These are phyloP conservation scores for Diabrotica undecimpunctata DNA, from an alignment of 1,140 invertebrate species.

Conservation along the genomic window DNA sequence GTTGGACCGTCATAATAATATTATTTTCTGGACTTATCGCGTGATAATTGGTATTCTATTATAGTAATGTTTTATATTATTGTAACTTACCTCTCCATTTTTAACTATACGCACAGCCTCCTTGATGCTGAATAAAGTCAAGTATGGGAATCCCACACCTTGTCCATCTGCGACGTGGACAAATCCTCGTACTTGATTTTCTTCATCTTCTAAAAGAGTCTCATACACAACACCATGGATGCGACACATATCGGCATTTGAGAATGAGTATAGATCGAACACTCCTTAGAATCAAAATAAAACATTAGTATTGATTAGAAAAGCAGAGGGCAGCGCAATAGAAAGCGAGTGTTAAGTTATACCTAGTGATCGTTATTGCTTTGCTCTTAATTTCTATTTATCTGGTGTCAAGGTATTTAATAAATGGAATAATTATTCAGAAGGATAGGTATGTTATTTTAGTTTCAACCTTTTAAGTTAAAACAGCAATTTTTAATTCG, in stretches of 20 bases:
- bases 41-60: no score
- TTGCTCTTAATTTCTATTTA: no score
- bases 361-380: no score
- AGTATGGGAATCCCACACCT: constrained; percentile 69
- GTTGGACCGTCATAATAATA: no score
- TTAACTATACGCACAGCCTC: constrained; percentile 75
- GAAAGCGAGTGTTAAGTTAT: no score
- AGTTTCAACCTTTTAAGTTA: no score
- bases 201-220: constrained; percentile 76
- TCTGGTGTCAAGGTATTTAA: no score
- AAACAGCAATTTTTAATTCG: no score
- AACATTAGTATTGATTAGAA: neutral
- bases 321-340: no score
- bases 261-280: constrained; percentile 76
- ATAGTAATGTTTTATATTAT: neutral
- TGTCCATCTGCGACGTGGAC: constrained; percentile 71
- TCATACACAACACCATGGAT: constrained; percentile 76
- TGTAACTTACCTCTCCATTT: constrained; percentile 65
- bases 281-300: constrained; percentile 54
- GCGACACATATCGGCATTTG: constrained; percentile 74
- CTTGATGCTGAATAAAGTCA: constrained; percentile 71
- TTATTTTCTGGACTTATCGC: no score
- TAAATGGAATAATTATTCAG: no score
- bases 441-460: no score
- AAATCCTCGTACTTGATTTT: constrained; percentile 69